These are phyloP conservation scores for Cygnus atratus DNA, from an alignment of 2,113 vertebrate genomes.

Conservation along the genomic window DNA sequence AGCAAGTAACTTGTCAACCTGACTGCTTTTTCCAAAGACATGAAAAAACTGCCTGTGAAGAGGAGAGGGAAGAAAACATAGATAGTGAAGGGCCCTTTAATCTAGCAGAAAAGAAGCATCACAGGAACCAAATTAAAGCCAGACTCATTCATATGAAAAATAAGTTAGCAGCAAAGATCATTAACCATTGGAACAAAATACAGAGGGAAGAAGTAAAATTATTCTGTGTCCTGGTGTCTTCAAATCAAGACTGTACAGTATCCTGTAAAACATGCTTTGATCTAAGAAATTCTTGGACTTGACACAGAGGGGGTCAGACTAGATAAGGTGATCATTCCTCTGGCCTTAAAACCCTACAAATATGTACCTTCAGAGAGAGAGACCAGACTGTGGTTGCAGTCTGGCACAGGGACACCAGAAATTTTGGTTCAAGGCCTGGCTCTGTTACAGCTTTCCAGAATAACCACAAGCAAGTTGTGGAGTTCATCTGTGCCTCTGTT, in stretches of 20 bases:
- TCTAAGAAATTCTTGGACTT: background rate
- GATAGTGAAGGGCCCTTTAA: background rate
- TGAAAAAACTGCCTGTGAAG: background rate
- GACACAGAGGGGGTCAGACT: background rate
- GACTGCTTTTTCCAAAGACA: background rate
- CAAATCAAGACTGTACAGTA: background rate
- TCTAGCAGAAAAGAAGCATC: background rate
- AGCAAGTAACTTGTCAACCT: background rate
- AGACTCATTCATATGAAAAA: slow-evolving; percentile 18
- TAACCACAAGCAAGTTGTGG: slow-evolving; percentile 13
- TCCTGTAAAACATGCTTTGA: background rate
- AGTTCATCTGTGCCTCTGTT: slow-evolving; percentile 44
- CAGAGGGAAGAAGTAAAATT: slow-evolving; percentile 2
- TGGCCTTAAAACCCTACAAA: background rate
- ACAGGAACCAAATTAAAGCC: background rate
- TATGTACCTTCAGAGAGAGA: background rate
- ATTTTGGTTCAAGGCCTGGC: background rate
- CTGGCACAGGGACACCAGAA: slow-evolving; percentile 21
- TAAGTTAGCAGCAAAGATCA: background rate
- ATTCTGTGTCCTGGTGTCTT: background rate
- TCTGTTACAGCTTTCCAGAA: slow-evolving; percentile 2
- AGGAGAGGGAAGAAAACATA: slow-evolving; percentile 1
- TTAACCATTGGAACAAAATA: background rate
- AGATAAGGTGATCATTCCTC: slow-evolving; percentile 14
- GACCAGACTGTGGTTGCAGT: slow-evolving; percentile 6